Evolutionary conservation across 2,888 invertebrate genomes (phyloP).

Genomic region (Eilema sororculum): DNA sequence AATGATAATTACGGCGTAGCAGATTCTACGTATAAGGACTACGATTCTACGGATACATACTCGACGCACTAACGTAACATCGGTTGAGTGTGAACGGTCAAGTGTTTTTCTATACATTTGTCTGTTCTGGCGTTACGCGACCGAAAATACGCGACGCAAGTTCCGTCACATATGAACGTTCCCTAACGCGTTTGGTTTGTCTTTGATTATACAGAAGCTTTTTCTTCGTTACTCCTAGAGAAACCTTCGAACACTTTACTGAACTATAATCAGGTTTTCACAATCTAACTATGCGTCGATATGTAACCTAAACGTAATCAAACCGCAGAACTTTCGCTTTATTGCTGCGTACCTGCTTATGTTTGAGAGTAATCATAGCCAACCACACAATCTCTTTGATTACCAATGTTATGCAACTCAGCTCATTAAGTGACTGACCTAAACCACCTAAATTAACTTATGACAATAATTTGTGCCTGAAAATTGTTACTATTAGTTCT

Average conservation of each 20-base stretch:
- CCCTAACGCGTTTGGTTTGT: too few species aligned
- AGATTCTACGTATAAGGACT: too few species aligned
- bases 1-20: not conserved
- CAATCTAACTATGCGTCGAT: not conserved
- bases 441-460: not conserved
- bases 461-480: not conserved
- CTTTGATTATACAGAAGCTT: too few species aligned
- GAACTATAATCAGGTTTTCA: not conserved
- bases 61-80: too few species aligned
- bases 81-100: too few species aligned
- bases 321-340: slow-evolving; percentile 9
- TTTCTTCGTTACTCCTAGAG: not conserved
- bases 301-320: not conserved
- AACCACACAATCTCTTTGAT: slow-evolving; percentile 11
- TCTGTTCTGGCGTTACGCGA: too few species aligned
- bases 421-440: not conserved
- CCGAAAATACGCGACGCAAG: too few species aligned
- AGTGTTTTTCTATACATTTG: too few species aligned
- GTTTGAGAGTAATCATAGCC: not conserved
- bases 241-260: not conserved
- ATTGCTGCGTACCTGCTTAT: slow-evolving; percentile 5
- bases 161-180: too few species aligned
- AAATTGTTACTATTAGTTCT: not conserved
- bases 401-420: not conserved
- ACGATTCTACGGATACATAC: too few species aligned